Conservation (phyloP, 2,888 invertebrate species). For the Ischnura elegans region DNA sequence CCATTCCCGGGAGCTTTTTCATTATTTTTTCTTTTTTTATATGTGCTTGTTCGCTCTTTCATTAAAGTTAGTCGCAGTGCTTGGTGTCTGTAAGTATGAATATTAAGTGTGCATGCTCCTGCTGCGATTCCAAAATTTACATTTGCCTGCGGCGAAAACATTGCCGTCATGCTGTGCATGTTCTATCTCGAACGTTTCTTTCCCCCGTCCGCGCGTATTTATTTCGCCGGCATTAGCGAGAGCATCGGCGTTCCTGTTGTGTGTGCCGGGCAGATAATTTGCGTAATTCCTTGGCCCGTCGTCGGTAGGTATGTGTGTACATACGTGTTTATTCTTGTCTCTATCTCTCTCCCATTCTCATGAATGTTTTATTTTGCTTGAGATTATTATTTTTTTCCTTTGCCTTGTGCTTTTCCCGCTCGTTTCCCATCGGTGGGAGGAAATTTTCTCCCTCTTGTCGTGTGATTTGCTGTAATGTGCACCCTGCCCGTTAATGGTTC, state of each 20-base stretch:
- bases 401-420: background rate
- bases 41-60: background rate
- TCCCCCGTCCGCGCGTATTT: background rate
- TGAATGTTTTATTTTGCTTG: background rate
- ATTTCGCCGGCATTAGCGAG: background rate
- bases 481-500: background rate
- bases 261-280: background rate
- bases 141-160: background rate
- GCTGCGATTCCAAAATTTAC: background rate
- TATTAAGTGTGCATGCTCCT: background rate
- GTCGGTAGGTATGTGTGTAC: background rate
- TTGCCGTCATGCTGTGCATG: conserved; percentile 2
- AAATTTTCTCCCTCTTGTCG: too few relatives aligned
- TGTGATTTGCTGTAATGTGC: too few relatives aligned
- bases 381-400: background rate
- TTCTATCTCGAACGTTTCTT: background rate
- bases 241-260: background rate
- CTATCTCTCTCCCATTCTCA: background rate
- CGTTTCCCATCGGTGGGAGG: background rate
- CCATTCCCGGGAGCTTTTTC: background rate
- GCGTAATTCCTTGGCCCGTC: background rate
- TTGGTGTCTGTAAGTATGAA: conserved; percentile 22
- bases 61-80: background rate
- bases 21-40: background rate
- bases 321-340: too few relatives aligned